Conservation (phyloP, 2,113 vertebrate species). For the Lathamus discolor region DNA sequence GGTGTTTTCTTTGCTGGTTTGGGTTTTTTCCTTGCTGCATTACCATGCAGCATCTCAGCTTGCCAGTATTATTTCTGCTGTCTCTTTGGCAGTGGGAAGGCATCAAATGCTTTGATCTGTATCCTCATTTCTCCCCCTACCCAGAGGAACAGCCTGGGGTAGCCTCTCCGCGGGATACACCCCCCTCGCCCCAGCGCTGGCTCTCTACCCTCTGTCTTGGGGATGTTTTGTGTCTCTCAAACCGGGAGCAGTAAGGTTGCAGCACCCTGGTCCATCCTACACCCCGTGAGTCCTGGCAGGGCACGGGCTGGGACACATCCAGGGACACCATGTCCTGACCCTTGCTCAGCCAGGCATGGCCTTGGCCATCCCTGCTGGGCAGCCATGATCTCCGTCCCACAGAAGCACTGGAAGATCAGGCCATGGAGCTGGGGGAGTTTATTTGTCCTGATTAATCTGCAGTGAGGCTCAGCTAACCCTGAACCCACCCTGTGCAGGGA, state of each 20-base stretch:
- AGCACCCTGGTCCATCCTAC: background rate
- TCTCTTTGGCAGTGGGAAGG: background rate
- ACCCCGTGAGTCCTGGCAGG: background rate
- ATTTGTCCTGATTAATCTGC: background rate
- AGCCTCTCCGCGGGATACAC: background rate
- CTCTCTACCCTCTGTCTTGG: background rate
- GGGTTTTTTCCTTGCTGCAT: background rate
- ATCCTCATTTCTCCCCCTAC: background rate
- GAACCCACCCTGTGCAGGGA: background rate
- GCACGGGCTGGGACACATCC: background rate
- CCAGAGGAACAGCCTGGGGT: background rate
- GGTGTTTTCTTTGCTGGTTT: conserved; percentile 55
- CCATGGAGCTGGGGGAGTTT: background rate
- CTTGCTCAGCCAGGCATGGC: background rate
- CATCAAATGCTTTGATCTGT: background rate
- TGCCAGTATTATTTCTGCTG: background rate
- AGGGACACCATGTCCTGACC: background rate
- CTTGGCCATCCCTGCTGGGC: background rate
- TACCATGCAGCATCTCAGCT: conserved; percentile 12
- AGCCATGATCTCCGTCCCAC: background rate
- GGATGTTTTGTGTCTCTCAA: background rate
- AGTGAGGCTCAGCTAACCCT: background rate
- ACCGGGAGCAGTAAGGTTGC: background rate
- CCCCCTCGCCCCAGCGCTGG: fast-evolving
- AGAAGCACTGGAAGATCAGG: background rate